Conservation (phyloP, 2,888 invertebrate species). For the Bibio marci region DNA sequence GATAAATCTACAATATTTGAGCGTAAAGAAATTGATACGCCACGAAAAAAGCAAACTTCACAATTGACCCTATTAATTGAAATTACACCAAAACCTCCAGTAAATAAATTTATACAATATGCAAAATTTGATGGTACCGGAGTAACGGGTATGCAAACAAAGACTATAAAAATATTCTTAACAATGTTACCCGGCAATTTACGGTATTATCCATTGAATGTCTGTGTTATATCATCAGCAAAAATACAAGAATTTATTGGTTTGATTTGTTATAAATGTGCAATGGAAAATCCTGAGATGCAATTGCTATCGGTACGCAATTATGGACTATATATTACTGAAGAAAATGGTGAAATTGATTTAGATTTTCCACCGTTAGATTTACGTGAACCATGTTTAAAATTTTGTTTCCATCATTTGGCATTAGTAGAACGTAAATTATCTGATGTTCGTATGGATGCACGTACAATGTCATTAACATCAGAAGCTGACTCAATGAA, state of each 20-base stretch:
- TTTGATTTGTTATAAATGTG: constrained; percentile 72
- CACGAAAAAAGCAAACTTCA: too few species aligned
- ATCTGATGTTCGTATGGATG: constrained; percentile 18
- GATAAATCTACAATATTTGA: too few species aligned
- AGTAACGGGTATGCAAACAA: constrained; percentile 58
- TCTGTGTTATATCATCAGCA: constrained; percentile 65
- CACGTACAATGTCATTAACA: constrained; percentile 25
- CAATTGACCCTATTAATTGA: constrained; percentile 56
- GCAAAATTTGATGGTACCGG: constrained; percentile 83
- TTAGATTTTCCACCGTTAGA: constrained; percentile 85
- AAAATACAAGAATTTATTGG: constrained; percentile 85
- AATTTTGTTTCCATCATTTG: constrained; percentile 80
- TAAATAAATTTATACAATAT: constrained; percentile 78
- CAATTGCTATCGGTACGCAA: constrained; percentile 43
- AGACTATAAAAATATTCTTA: constrained; percentile 78
- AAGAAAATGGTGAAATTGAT: constrained; percentile 92
- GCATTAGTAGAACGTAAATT: constrained; percentile 61
- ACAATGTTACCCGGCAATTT: constrained; percentile 70
- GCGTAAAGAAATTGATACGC: too few species aligned
- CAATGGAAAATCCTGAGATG: constrained; percentile 45
- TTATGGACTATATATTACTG: constrained; percentile 84
- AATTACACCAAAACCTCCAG: constrained; percentile 56
- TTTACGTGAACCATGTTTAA: constrained; percentile 71
- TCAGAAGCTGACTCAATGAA: constrained; percentile 27
- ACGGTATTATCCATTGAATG: constrained; percentile 66